Conservation (phyloP, 2,113 vertebrate genomes). For the Forbesichthys agassizii region DNA sequence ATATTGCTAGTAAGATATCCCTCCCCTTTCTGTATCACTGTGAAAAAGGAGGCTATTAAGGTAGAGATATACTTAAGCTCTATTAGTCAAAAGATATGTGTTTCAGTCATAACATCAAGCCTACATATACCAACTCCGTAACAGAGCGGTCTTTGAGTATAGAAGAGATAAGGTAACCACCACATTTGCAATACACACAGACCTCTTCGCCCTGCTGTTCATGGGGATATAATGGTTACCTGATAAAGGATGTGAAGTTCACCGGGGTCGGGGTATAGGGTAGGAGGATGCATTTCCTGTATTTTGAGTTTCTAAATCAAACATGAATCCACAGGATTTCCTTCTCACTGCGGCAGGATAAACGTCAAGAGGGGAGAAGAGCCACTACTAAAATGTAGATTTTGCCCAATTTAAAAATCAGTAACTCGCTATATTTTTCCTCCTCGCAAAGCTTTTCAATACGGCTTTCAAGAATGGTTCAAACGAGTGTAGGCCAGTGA, state of each 20-base stretch:
- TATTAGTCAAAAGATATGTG: too few species aligned
- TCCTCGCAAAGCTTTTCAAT: too few species aligned
- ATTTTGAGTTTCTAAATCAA: slow-evolving; percentile 26
- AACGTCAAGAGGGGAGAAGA: background rate
- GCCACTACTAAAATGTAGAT: slow-evolving; percentile 7
- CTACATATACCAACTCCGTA: background rate
- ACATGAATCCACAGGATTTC: slow-evolving; percentile 36
- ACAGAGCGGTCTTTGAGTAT: slow-evolving; percentile 2
- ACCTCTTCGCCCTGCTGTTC: background rate
- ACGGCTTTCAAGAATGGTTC: slow-evolving; percentile 51
- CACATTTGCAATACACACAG: slow-evolving; percentile 13
- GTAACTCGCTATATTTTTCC: too few species aligned
- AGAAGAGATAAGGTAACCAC: slow-evolving; percentile 7
- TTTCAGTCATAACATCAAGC: too few species aligned
- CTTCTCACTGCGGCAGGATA: slow-evolving; percentile 12
- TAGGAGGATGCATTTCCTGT: slow-evolving; percentile 2
- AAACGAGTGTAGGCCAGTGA: slow-evolving; percentile 32
- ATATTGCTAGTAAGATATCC: background rate
- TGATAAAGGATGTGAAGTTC: slow-evolving; percentile 3
- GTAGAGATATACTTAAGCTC: too few species aligned
- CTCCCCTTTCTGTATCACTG: background rate
- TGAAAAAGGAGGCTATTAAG: background rate
- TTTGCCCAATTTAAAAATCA: slow-evolving; percentile 31
- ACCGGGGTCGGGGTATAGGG: background rate
- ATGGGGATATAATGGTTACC: background rate